Conservation (phyloP, 2,888 invertebrate species). For the Erebia epiphron region DNA sequence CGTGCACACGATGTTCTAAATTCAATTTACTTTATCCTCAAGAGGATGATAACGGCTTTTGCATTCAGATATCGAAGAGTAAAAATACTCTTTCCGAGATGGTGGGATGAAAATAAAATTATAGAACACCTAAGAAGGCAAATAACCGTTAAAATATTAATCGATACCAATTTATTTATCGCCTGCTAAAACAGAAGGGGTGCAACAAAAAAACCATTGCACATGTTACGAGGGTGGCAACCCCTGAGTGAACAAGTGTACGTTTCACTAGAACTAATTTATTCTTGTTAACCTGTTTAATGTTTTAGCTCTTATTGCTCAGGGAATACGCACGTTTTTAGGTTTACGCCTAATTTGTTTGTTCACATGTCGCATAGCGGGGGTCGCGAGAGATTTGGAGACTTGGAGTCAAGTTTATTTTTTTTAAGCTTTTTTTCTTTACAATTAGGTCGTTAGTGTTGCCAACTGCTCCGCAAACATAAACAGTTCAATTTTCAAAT, state of each 20-base stretch:
- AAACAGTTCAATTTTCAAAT: constrained; percentile 19
- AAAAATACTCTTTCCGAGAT: too few species aligned
- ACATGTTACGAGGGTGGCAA: constrained; percentile 72
- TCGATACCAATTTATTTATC: constrained; percentile 56
- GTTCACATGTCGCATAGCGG: constrained; percentile 71
- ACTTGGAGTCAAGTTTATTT: constrained; percentile 56
- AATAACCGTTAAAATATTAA: constrained; percentile 47
- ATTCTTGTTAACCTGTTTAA: constrained; percentile 32
- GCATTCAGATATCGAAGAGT: too few species aligned
- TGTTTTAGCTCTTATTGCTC: constrained; percentile 45
- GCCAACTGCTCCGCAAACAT: constrained; percentile 39
- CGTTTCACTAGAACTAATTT: constrained; percentile 48
- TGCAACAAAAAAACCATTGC: constrained; percentile 60
- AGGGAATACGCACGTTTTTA: constrained; percentile 34
- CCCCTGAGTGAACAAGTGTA: constrained; percentile 71
- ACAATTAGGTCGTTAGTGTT: constrained; percentile 44
- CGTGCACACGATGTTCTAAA: too few species aligned
- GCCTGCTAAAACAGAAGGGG: constrained; percentile 63
- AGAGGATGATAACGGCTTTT: too few species aligned
- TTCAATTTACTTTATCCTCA: too few species aligned
- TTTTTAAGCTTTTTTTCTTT: constrained; percentile 33
- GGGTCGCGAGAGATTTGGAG: constrained; percentile 62
- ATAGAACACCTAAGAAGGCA: constrained; percentile 13
- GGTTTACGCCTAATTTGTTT: constrained; percentile 54
- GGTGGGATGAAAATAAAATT: too few species aligned